Conservation (phyloP, 2,888 invertebrate species). For the Orchesellides sinensis region DNA sequence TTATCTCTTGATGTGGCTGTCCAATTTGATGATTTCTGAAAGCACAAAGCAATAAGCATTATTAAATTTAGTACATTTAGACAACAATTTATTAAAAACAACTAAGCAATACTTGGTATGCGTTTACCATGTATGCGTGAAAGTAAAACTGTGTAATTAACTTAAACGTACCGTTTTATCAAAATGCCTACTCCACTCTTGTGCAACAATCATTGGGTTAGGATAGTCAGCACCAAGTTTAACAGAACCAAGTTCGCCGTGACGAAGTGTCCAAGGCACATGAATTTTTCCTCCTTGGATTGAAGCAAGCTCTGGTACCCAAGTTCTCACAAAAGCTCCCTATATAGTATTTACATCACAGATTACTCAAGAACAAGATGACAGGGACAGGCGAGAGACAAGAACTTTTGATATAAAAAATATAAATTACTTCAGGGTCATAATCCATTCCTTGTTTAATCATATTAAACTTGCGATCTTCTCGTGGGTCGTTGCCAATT, state of each 20-base stretch:
- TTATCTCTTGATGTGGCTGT: constrained; percentile 30
- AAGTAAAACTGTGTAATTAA: too few relatives aligned
- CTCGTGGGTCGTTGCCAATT: constrained; percentile 77
- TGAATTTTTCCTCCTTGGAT: constrained; percentile 68
- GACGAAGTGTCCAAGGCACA: constrained; percentile 70
- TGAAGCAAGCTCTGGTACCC: constrained; percentile 76
- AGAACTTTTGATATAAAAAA: background rate
- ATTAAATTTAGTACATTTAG: too few relatives aligned
- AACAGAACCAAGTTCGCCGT: constrained; percentile 57
- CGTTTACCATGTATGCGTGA: too few relatives aligned
- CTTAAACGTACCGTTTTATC: constrained; percentile 54
- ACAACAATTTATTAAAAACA: too few relatives aligned
- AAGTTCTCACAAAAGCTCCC: constrained; percentile 76
- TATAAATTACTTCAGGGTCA: constrained; percentile 63
- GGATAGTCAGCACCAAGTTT: constrained; percentile 70
- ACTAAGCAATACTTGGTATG: too few relatives aligned
- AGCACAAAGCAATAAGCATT: background rate
- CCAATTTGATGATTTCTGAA: constrained; percentile 43
- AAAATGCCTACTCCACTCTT: constrained; percentile 72
- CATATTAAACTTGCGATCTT: constrained; percentile 75
- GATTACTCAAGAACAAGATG: too few relatives aligned
- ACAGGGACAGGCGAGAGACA: too few relatives aligned
- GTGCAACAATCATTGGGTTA: constrained; percentile 70
- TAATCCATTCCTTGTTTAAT: constrained; percentile 74
- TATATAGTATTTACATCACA: too few relatives aligned